Evolutionary conservation across 1,140 invertebrate genomes (phyloP), one percentile per base, ranked within the genome.

Genomic region (Caligus rogercresseyi): DNA sequence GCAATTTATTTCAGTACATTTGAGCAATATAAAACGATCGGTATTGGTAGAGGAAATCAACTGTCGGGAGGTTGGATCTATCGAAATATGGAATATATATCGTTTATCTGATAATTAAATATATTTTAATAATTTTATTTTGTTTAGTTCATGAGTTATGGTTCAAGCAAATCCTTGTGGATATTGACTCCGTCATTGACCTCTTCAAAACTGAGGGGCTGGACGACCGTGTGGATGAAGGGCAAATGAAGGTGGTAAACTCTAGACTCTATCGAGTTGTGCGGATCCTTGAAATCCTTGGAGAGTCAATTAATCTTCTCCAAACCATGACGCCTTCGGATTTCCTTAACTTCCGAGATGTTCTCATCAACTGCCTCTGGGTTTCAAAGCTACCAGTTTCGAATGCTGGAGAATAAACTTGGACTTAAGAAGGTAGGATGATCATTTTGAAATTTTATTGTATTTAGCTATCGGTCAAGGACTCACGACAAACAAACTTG

Each of bases 121-220:
- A n/a, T n/a, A n/a, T n/a, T n/a, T n/a, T n/a, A n/a, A n/a, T n/a
- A n/a, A n/a, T n/a, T n/a, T n/a, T 66, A 65, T 63, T 65, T 63
- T 31, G 78, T 77, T 65, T 76, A 96, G 93, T 92, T 0, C 98
- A 98, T 73, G 95, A 98, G 73, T 76, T 99, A 15, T 98, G 95
- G 95, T 99, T 99, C 77, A 98, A 98, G 74, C 94, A 98, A 77
- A 95, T 99, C 43, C 86, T 98, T 60, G 96, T 83, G 71, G 95
- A 99, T 71, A 75, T 98, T 62, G 93, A 98, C 71, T 95, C 91
- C 0, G 85, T 98, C 4, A 74, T 90, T 57, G 74, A 78, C 1
- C 76, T 95, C 53, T 87, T 98, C 67, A 83, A 81, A 65, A 79
- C 80, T 0, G 76, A 80, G 69, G 80, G 81, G 67, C 25, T 25